These are phyloP conservation scores for Tetramorium bicarinatum DNA, from an alignment of 2,888 invertebrate species.

Conservation along the genomic window DNA sequence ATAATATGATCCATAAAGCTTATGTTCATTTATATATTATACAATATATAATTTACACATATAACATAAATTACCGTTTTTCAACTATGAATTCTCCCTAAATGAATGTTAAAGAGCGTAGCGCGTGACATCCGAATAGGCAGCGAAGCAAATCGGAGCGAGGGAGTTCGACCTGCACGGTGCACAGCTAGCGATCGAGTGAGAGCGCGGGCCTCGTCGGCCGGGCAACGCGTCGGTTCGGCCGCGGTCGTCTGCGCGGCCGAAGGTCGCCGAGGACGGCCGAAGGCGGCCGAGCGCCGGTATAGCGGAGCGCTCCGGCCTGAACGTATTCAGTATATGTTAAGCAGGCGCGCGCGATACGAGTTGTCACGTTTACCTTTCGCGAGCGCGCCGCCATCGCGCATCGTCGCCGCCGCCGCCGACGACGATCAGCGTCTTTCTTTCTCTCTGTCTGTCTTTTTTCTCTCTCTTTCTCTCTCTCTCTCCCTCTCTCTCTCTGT, in stretches of 20 bases:
- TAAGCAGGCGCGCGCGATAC: conserved; percentile 81
- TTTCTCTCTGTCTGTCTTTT: too few relatives aligned
- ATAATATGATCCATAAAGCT: not conserved
- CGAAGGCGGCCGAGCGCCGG: conserved; percentile 64
- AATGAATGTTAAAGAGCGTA: not conserved
- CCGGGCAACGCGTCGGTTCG: conserved; percentile 55
- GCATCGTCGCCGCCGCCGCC: conserved; percentile 62
- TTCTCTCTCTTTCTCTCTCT: conserved; percentile 25
- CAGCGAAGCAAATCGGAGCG: not conserved
- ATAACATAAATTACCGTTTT: not conserved
- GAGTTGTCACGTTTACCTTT: conserved; percentile 75
- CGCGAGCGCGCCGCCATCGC: conserved; percentile 69
- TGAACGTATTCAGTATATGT: conserved; percentile 82
- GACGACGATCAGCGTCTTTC: conserved; percentile 25
- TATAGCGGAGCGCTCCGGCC: conserved; percentile 71
- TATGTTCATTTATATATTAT: not conserved
- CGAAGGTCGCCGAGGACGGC: conserved; percentile 70
- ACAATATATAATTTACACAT: not conserved
- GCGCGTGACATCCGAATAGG: not conserved
- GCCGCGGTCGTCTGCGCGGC: conserved; percentile 31
- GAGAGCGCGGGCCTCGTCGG: conserved; percentile 65
- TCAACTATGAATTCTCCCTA: not conserved
- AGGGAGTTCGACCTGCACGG: conserved; percentile 56
- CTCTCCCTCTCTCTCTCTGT: conserved; percentile 7
- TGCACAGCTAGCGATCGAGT: conserved; percentile 62